These are phyloP conservation scores for Leptobrachium leishanense DNA, from an alignment of 2,113 vertebrate genomes.

Conservation along the genomic window DNA sequence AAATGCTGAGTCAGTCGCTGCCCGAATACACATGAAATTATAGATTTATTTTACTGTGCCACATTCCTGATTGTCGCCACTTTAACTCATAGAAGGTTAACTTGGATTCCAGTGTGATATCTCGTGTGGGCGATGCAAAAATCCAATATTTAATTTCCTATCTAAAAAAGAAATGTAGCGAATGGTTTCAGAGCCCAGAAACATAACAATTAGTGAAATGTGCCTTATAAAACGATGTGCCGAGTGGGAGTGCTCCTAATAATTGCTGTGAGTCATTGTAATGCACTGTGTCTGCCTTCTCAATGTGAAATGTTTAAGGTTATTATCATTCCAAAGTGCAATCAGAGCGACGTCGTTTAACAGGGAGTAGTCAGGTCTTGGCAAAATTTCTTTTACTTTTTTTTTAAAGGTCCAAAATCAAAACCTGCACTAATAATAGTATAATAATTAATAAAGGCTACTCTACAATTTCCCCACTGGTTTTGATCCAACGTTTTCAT, in stretches of 20 bases:
- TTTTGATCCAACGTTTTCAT: too few relatives aligned
- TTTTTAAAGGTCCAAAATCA: constrained; percentile 16
- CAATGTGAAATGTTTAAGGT: constrained; percentile 22
- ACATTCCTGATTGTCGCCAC: too few relatives aligned
- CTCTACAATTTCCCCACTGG: too few relatives aligned
- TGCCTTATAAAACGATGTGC: constrained; percentile 15
- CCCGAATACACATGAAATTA: too few relatives aligned
- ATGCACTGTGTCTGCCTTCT: constrained; percentile 1
- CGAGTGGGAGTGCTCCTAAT: constrained; percentile 13
- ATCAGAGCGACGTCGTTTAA: constrained; percentile 7
- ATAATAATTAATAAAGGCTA: too few relatives aligned
- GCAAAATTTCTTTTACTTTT: background rate
- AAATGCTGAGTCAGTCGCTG: too few relatives aligned
- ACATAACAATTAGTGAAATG: constrained; percentile 11
- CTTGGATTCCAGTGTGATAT: background rate
- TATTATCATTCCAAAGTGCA: constrained; percentile 42
- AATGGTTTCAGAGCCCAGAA: background rate
- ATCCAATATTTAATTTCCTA: background rate
- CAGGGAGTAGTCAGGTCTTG: constrained; percentile 12
- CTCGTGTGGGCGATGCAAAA: background rate
- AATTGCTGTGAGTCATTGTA: constrained; percentile 32
- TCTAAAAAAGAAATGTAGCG: background rate
- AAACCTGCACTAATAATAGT: too few relatives aligned
- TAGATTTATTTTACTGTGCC: too few relatives aligned
- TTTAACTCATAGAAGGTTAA: background rate